A percentile compares a stretch with the other conserved stretches of the same genome.
These are phyloP conservation scores for Coecobrya sp. DNA, from an alignment of 2,888 invertebrate species.

Conservation along the genomic window DNA sequence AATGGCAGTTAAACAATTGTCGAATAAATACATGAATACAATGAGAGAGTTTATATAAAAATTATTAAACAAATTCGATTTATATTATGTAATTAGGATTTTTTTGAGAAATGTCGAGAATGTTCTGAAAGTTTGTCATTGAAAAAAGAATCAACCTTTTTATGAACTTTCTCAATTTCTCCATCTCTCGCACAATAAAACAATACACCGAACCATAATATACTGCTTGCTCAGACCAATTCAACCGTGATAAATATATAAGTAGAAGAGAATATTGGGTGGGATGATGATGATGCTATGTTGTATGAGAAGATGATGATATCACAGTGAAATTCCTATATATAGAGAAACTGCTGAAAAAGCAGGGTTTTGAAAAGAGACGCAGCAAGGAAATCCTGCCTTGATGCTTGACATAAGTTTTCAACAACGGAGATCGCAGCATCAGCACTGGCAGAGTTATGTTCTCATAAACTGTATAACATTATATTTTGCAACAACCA, in stretches of 20 bases:
- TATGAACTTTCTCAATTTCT: too few relatives aligned
- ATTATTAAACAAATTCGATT: too few relatives aligned
- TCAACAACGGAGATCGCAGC: not conserved
- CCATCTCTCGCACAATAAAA: too few relatives aligned
- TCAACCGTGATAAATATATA: not conserved
- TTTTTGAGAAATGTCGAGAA: too few relatives aligned
- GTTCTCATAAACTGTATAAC: not conserved
- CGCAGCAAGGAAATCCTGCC: constrained; percentile 11
- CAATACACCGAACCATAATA: not conserved
- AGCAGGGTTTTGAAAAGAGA: not conserved
- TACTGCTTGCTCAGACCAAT: not conserved
- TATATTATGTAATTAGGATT: too few relatives aligned
- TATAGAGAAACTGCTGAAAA: constrained; percentile 7
- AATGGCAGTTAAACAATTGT: too few relatives aligned
- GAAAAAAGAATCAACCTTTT: too few relatives aligned
- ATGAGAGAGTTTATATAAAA: too few relatives aligned
- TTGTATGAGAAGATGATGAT: not conserved
- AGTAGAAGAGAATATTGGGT: not conserved
- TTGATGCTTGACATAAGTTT: constrained; percentile 32
- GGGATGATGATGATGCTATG: too few relatives aligned
- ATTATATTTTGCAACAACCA: constrained; percentile 19
- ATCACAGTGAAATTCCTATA: not conserved
- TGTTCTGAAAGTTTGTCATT: too few relatives aligned
- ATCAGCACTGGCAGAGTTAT: not conserved
- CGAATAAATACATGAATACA: too few relatives aligned